Evolutionary conservation across 2,113 vertebrate species (phyloP).

Genomic region (Nothoprocta perdicaria): DNA sequence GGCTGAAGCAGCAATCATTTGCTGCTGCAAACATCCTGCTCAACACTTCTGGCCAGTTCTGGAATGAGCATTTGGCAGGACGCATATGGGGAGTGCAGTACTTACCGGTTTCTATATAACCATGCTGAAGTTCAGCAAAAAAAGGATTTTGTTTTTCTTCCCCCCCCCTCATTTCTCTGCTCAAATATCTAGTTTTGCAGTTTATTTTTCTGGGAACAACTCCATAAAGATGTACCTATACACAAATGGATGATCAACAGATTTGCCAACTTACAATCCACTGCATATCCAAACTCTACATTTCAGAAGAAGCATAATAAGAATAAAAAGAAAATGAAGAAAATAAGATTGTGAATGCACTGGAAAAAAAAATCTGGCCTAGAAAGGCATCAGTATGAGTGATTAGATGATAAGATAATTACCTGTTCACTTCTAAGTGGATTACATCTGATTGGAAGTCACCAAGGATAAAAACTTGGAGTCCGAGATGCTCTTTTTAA

Average conservation of each 20-base stretch:
- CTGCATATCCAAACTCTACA: not conserved
- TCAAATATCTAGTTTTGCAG: not conserved
- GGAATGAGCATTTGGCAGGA: not conserved
- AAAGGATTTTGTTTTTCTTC: not conserved
- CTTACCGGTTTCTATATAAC: not conserved
- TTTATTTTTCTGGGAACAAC: not conserved
- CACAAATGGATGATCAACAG: not conserved
- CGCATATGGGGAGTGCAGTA: not conserved
- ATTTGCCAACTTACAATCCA: not conserved
- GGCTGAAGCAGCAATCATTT: not conserved
- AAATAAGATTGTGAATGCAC: not conserved
- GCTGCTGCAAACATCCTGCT: not conserved
- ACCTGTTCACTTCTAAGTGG: not conserved
- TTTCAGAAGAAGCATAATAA: not conserved
- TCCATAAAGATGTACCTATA: not conserved
- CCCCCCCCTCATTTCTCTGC: not conserved
- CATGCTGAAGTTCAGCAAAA: not conserved
- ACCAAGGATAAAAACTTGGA: not conserved
- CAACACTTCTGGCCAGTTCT: not conserved
- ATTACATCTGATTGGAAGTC: not conserved
- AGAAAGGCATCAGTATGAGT: not conserved
- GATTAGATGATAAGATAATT: not conserved
- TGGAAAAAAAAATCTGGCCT: not conserved
- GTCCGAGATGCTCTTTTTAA: not conserved
- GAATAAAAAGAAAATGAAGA: not conserved